Percentiles rank a stretch among this genome's conserved stretches.
Evolutionary conservation across 2,797 vertebrate genomes (phyloP).

Genomic region (Lagorchestes hirsutus): DNA sequence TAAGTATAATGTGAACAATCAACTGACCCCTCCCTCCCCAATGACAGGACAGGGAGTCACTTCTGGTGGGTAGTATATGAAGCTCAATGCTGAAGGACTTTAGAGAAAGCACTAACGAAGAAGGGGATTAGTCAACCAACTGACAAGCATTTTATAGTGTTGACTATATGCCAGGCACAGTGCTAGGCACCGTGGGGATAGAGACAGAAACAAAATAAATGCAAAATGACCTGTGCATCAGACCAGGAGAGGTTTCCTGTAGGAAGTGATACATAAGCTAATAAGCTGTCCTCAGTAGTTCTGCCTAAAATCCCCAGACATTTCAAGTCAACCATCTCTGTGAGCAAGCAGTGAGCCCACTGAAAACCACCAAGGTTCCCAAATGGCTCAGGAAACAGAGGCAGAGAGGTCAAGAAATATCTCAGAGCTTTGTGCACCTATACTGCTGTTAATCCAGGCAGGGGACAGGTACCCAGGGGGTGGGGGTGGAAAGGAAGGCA

Average conservation of each 20-base stretch:
- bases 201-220: not conserved
- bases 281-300: not conserved
- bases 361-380: not conserved
- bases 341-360: not conserved
- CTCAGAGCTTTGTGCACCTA: slow-evolving; percentile 29
- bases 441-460: slow-evolving; percentile 19
- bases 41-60: not conserved
- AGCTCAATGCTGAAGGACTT: not conserved
- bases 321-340: slow-evolving; percentile 22
- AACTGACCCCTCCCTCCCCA: not conserved
- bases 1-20: not conserved
- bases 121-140: not conserved
- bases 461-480: not conserved
- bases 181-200: not conserved
- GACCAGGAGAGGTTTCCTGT: not conserved
- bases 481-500: not conserved
- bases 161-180: not conserved
- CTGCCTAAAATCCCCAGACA: slow-evolving; percentile 34
- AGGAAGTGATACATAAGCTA: not conserved
- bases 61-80: not conserved
- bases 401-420: slow-evolving; percentile 1
- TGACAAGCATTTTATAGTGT: not conserved
- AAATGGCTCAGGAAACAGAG: slow-evolving; percentile 6
- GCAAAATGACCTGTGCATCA: not conserved
- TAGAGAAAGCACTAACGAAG: not conserved